Evolutionary conservation across 1,140 invertebrate species (phyloP).

Genomic region (Drosophila sp.): DNA sequence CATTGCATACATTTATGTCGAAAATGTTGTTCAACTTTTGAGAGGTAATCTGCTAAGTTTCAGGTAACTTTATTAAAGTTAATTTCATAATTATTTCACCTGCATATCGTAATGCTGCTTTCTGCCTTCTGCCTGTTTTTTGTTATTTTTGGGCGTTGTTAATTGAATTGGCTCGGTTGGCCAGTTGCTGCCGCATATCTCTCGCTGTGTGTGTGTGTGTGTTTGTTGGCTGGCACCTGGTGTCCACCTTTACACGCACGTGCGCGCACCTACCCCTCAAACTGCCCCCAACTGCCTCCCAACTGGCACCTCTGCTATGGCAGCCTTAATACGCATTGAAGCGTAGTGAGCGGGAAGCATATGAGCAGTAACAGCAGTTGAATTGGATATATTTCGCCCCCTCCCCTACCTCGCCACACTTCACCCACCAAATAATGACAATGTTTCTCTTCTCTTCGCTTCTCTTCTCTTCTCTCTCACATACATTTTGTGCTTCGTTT

Average conservation of each 20-base stretch:
- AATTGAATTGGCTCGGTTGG: constrained; percentile 9
- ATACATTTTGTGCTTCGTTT: constrained; percentile 18
- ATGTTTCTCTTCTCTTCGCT: constrained; percentile 25
- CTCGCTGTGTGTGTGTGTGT: neutral
- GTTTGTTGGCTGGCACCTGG: constrained; percentile 22
- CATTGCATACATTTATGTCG: no score
- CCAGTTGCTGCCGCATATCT: neutral
- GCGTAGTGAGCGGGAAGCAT: constrained; percentile 58
- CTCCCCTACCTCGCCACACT: neutral
- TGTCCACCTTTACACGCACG: constrained; percentile 62
- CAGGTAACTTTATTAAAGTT: neutral
- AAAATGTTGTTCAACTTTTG: neutral
- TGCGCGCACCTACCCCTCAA: constrained; percentile 49
- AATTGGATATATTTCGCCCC: constrained; percentile 9
- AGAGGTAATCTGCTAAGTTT: neutral
- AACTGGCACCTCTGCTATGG: constrained; percentile 3
- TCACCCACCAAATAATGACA: constrained; percentile 51
- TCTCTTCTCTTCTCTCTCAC: constrained; percentile 11
- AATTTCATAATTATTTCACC: constrained; percentile 14
- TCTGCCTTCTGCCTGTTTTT: neutral
- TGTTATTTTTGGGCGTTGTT: constrained; percentile 7
- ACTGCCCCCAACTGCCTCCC: neutral
- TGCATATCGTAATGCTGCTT: constrained; percentile 4
- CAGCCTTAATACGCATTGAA: constrained; percentile 69
- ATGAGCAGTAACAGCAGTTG: constrained; percentile 41